Percentiles rank a stretch among this genome's conserved stretches.
phyloP scores from a whole-genome alignment of 2,797 vertebrate species.

The Hemitrygon akajei region DNA sequence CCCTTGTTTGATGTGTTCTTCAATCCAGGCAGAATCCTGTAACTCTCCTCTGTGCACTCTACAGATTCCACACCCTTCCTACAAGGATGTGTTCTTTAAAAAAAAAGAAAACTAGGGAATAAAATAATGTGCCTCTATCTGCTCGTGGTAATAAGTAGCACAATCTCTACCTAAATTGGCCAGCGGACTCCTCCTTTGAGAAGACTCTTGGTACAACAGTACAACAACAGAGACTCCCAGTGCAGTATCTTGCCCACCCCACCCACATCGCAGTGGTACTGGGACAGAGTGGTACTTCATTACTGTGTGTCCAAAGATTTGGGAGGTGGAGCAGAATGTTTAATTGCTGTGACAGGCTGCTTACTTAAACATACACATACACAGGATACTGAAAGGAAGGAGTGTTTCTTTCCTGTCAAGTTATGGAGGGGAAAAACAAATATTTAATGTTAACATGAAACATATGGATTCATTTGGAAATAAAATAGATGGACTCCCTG shows the following conservation, averaged over 20 bases:
- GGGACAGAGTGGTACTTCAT: not conserved
- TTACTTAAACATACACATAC: not conserved
- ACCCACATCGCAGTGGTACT: not conserved
- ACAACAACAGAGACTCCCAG: not conserved
- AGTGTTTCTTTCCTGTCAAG: not conserved
- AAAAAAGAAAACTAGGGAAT: no score
- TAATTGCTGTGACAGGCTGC: constrained; percentile 4
- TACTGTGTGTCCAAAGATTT: not conserved
- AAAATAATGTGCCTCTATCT: not conserved
- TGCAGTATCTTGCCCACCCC: not conserved
- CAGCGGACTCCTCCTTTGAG: not conserved
- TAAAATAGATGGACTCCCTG: not conserved
- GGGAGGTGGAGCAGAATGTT: not conserved
- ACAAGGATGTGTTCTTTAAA: no score
- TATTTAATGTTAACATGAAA: not conserved
- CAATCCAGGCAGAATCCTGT: no score
- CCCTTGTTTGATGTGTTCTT: no score
- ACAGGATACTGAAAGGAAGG: not conserved
- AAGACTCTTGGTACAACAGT: not conserved
- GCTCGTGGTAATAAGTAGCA: not conserved
- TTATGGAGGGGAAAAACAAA: not conserved
- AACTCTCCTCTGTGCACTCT: no score
- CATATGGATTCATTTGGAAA: not conserved
- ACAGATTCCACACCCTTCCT: no score
- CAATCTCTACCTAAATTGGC: not conserved